A percentile compares a stretch with the other conserved stretches of the same genome.
phyloP scores from a whole-genome alignment of 2,113 vertebrate species.

The Heptranchias perlo region DNA sequence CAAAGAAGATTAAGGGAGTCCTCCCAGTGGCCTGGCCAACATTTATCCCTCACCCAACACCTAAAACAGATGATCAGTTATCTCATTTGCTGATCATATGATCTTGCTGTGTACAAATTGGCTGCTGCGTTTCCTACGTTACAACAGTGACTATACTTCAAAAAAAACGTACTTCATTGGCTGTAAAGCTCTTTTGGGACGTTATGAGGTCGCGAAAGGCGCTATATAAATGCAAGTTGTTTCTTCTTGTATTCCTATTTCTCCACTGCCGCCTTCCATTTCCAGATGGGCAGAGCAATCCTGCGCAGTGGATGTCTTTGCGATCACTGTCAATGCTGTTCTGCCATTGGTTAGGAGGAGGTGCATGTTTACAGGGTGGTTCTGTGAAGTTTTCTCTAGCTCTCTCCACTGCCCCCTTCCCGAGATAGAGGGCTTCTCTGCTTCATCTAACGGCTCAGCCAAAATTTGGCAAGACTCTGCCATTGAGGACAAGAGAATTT shows the following conservation, averaged over 20 bases:
- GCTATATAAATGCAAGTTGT: neutral
- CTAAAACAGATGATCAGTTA: neutral
- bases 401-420: neutral
- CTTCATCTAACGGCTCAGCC: too few relatives aligned
- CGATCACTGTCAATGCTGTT: neutral
- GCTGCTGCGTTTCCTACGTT: neutral
- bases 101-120: neutral
- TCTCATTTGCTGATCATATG: neutral
- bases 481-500: neutral
- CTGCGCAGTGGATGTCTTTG: too few relatives aligned
- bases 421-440: neutral
- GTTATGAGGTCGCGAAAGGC: neutral
- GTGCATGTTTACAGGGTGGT: neutral
- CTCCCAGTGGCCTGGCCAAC: neutral
- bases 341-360: neutral
- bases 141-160: neutral
- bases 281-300: neutral
- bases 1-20: neutral
- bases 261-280: neutral
- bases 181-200: neutral
- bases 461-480: too few relatives aligned
- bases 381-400: neutral
- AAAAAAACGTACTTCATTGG: neutral
- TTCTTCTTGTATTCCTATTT: neutral
- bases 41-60: neutral